Evolutionary conservation across 2,797 vertebrate genomes (phyloP), one percentile per base, ranked within the genome.

Genomic region (Pseudocheirus occidentalis): DNA sequence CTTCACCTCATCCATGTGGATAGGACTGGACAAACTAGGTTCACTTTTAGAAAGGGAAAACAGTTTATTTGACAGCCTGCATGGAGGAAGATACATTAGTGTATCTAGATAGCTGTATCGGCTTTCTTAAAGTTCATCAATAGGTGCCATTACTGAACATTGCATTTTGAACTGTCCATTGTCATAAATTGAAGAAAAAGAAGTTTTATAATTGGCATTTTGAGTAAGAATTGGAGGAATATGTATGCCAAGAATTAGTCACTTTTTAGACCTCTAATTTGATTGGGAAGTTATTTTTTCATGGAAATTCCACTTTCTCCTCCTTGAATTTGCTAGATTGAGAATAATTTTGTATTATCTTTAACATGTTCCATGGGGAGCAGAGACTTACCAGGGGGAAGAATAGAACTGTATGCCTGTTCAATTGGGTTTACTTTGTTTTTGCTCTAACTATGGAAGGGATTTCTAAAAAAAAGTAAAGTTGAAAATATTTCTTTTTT

Each of bases 301-400:
- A 53, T 91, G 12, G 18, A 40, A n/a, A 95, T 31, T 1, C 28
- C 58, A 73, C 29, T 81, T 29, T 27, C 53, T 93, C 0, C 66
- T 94, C 91, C 27, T 93, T 59, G 93, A 95, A 92, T 91, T 95
- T 95, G 6, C 27, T 90, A 40, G 73, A 46, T 27, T 81, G 73
- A 46, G 73, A 46, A 81, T 81, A 7, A 81, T 46, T 81, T 46
- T 81, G 7, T 29, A 55, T 90, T 29, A 29, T 34, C 27, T 53
- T 90, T 54, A 52, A 54, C 27, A 52, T 90, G 4, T 90, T 5
- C 52, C 27, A 54, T 18, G 90, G 52, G 90, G 12, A n/a, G 12
- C 12, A 21, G 90, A 90, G 28, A 34, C n/a, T 29, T 13, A 54
- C 11, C 24, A 54, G 89, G 1, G 28, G 89, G 53, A 27, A 54